phyloP scores from a whole-genome alignment of 2,888 invertebrate species.

The Pteria penguin region DNA sequence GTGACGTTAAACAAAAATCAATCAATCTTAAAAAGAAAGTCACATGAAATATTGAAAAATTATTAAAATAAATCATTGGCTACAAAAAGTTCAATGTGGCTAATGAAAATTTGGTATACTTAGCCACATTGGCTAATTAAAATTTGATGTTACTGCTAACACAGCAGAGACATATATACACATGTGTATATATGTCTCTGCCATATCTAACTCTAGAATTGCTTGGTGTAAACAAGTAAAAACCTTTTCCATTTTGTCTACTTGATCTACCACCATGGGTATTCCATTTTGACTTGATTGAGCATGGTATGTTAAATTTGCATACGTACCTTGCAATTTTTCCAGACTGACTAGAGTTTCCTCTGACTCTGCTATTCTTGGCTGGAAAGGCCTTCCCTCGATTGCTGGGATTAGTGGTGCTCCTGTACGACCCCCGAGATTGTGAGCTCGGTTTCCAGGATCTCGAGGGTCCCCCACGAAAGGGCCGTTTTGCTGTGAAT shows the following conservation, averaged over 20 bases:
- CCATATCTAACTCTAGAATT: not conserved
- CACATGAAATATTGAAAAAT: too few species aligned
- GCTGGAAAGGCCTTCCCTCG: not conserved
- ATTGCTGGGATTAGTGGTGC: not conserved
- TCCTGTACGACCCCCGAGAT: not conserved
- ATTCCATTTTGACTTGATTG: not conserved
- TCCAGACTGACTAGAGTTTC: not conserved
- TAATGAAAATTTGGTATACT: too few species aligned
- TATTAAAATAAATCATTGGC: too few species aligned
- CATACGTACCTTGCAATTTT: not conserved
- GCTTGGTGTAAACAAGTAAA: not conserved
- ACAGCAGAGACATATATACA: too few species aligned
- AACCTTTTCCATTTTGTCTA: not conserved
- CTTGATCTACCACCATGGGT: not conserved
- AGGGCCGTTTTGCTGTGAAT: not conserved
- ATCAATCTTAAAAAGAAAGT: too few species aligned
- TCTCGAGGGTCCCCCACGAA: not conserved
- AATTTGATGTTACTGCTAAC: too few species aligned
- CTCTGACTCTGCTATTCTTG: not conserved
- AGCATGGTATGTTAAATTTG: not conserved
- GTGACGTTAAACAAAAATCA: too few species aligned
- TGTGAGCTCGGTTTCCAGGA: not conserved
- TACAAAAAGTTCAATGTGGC: too few species aligned
- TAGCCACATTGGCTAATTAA: too few species aligned
- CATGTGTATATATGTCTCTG: too few species aligned